Evolutionary conservation across 1,140 invertebrate species (phyloP).

Genomic region (Leptopilina boulardi): DNA sequence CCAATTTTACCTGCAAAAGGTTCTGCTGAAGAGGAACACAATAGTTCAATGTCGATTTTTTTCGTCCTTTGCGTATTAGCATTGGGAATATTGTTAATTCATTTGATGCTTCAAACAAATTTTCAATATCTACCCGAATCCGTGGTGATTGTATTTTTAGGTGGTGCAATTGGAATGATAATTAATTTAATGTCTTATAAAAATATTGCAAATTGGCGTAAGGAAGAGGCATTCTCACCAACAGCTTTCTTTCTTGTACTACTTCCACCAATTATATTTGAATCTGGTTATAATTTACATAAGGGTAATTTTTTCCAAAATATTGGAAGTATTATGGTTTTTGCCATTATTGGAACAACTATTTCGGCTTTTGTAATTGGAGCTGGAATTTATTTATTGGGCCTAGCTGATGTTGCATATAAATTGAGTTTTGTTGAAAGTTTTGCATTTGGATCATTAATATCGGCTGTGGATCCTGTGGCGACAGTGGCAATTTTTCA

Average conservation of each 20-base stretch:
- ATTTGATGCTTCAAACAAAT: constrained; percentile 95
- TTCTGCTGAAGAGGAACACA: constrained; percentile 95
- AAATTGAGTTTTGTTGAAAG: constrained; percentile 95
- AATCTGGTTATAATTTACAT: constrained; percentile 98
- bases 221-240: constrained; percentile 97
- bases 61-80: constrained; percentile 96
- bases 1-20: constrained; percentile 89
- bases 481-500: constrained; percentile 99
- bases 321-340: constrained; percentile 95
- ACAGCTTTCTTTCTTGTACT: constrained; percentile 98
- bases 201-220: constrained; percentile 94
- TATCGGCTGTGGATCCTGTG: constrained; percentile 99
- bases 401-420: constrained; percentile 92
- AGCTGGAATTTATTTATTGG: constrained; percentile 95
- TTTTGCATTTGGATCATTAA: constrained; percentile 98
- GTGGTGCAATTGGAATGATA: constrained; percentile 93
- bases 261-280: constrained; percentile 99
- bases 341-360: constrained; percentile 97
- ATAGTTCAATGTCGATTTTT: constrained; percentile 97
- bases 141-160: constrained; percentile 97
- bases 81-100: constrained; percentile 94
- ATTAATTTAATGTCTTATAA: constrained; percentile 93
- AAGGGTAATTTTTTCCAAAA: constrained; percentile 99
- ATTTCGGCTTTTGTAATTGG: constrained; percentile 97
- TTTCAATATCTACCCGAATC: constrained; percentile 98